These are phyloP conservation scores for Nymphalis io DNA, from an alignment of 1,140 invertebrate genomes.

Conservation along the genomic window DNA sequence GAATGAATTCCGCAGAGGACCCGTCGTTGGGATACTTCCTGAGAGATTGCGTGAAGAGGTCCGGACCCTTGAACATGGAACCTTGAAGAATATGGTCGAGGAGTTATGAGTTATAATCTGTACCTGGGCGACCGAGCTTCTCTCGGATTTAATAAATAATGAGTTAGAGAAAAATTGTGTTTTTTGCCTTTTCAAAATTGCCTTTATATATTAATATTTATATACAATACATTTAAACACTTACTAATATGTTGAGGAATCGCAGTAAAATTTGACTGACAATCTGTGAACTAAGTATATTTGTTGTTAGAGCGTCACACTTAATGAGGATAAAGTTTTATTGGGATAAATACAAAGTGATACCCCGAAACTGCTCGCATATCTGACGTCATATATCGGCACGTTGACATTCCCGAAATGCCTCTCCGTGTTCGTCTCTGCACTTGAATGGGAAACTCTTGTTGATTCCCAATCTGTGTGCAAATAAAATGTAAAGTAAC, in stretches of 20 bases:
- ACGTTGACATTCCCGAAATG: not conserved
- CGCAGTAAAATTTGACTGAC: too few relatives aligned
- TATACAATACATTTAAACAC: too few relatives aligned
- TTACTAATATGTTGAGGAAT: too few relatives aligned
- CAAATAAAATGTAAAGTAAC: not conserved
- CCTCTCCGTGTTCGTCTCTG: slow-evolving; percentile 11
- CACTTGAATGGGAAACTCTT: slow-evolving; percentile 6
- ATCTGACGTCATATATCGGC: not conserved
- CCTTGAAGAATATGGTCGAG: not conserved
- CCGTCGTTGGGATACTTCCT: not conserved
- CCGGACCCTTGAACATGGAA: not conserved
- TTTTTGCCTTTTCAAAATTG: too few relatives aligned
- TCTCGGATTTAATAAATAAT: too few relatives aligned
- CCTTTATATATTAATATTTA: too few relatives aligned
- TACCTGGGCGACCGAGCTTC: too few relatives aligned
- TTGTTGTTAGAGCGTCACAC: too few relatives aligned
- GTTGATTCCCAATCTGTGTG: slow-evolving; percentile 7
- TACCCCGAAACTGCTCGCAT: slow-evolving; percentile 1
- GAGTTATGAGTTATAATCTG: too few relatives aligned
- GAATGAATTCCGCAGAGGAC: slow-evolving; percentile 1
- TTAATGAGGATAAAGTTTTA: too few relatives aligned
- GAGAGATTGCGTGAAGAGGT: slow-evolving; percentile 7
- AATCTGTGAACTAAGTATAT: too few relatives aligned
- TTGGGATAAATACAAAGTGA: not conserved
- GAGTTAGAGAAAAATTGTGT: too few relatives aligned